Percentiles rank a stretch among this genome's conserved stretches.
Evolutionary conservation across 2,888 invertebrate species (phyloP).

Genomic region (Macaria notata): DNA sequence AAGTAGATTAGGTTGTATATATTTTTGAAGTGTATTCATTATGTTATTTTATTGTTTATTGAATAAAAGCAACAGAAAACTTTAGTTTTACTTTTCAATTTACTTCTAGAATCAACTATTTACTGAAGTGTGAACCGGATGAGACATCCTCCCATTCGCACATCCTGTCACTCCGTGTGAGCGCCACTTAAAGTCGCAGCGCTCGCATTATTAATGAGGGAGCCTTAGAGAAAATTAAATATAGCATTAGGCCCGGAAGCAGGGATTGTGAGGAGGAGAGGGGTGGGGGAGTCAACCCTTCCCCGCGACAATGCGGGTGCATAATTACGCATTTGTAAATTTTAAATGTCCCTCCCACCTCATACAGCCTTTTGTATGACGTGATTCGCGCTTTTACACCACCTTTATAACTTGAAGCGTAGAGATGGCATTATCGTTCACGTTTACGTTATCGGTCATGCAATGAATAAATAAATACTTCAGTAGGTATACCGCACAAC

Average conservation of each 20-base stretch:
- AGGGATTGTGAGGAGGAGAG: constrained; percentile 59
- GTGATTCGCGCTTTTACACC: constrained; percentile 75
- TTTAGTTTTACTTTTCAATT: no score
- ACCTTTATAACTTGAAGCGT: constrained; percentile 43
- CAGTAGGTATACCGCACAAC: no score
- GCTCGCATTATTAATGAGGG: constrained; percentile 81
- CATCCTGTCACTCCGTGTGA: constrained; percentile 69
- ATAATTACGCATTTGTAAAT: constrained; percentile 83
- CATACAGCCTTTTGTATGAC: constrained; percentile 77
- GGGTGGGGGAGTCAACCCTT: constrained; percentile 66
- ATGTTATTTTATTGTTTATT: no score
- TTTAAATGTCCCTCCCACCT: constrained; percentile 80
- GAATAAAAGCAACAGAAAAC: no score
- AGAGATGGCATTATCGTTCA: constrained; percentile 11
- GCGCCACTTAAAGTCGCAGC: constrained; percentile 81
- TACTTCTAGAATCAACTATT: no score
- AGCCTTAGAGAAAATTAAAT: constrained; percentile 83
- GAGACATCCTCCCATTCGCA: constrained; percentile 45
- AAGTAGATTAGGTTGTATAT: no score
- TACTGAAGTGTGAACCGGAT: background rate
- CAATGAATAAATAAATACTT: background rate
- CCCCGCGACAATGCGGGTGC: constrained; percentile 80
- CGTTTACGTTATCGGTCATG: background rate
- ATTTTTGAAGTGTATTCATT: no score
- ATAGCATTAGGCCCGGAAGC: constrained; percentile 82